These are phyloP conservation scores for Bembecia ichneumoniformis DNA, from an alignment of 2,888 invertebrate genomes.

Conservation along the genomic window DNA sequence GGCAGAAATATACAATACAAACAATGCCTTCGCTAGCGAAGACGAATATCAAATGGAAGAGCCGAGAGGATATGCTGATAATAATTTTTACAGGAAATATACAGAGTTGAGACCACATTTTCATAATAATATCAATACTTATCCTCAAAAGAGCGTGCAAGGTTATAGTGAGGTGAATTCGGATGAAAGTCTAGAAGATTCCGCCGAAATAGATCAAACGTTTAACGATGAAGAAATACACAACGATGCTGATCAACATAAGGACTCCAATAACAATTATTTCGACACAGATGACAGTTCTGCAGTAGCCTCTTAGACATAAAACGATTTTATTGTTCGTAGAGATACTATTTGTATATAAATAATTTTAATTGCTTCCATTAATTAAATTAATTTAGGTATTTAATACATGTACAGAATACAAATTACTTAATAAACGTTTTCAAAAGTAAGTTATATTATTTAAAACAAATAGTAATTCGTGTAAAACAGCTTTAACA, in stretches of 20 bases:
- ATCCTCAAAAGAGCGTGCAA: slow-evolving; percentile 25
- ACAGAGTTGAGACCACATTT: slow-evolving; percentile 29
- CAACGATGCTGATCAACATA: slow-evolving; percentile 23
- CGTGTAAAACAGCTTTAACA: too few relatives aligned
- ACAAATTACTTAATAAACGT: too few relatives aligned
- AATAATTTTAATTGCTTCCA: too few relatives aligned
- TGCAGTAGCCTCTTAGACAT: slow-evolving; percentile 37
- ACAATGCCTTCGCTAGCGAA: slow-evolving; percentile 7
- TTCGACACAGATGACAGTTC: slow-evolving; percentile 35
- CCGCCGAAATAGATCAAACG: slow-evolving; percentile 25
- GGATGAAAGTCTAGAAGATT: slow-evolving; percentile 24
- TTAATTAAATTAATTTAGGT: too few relatives aligned
- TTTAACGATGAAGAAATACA: slow-evolving; percentile 36
- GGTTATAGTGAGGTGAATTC: slow-evolving; percentile 19
- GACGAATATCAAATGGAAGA: slow-evolving; percentile 11
- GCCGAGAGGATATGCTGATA: slow-evolving; percentile 15
- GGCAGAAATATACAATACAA: slow-evolving; percentile 12
- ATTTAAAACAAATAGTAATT: too few relatives aligned
- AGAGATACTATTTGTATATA: too few relatives aligned
- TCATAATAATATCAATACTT: slow-evolving; percentile 26
- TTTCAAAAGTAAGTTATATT: too few relatives aligned
- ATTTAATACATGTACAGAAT: too few relatives aligned
- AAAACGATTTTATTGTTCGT: too few relatives aligned
- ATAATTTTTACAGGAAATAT: slow-evolving; percentile 29
- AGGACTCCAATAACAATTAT: slow-evolving; percentile 39